phyloP scores from a whole-genome alignment of 2,797 vertebrate species.

The Coranthus polyacanthus region DNA sequence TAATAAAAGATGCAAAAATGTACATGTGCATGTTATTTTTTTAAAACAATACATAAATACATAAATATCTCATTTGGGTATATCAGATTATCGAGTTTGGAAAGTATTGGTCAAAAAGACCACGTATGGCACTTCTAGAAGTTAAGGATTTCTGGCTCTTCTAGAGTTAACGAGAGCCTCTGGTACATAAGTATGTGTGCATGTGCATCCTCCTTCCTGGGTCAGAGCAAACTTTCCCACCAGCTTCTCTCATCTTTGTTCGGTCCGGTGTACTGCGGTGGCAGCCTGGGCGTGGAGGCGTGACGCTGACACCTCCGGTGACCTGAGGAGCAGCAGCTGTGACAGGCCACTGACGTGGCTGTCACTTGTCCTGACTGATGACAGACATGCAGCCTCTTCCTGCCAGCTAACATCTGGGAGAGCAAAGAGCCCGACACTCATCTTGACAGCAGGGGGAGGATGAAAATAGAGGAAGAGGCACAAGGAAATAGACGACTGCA shows the following conservation, averaged over 20 bases:
- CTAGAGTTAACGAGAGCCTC: not conserved
- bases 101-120: no score
- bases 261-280: not conserved
- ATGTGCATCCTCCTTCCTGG: not conserved
- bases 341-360: slow-evolving; percentile 70
- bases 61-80: no score
- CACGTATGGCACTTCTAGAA: no score
- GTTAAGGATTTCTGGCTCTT: no score
- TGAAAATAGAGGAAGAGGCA: slow-evolving; percentile 18
- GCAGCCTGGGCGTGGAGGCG: slow-evolving; percentile 7
- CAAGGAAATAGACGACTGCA: slow-evolving; percentile 15
- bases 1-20: no score
- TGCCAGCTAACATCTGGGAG: slow-evolving; percentile 73
- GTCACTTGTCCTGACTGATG: slow-evolving; percentile 78
- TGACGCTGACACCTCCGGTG: slow-evolving; percentile 50
- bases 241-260: not conserved
- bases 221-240: not conserved
- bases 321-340: slow-evolving; percentile 74
- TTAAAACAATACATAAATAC: no score
- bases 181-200: not conserved
- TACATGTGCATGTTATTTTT: no score
- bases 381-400: slow-evolving; percentile 68
- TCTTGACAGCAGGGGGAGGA: slow-evolving; percentile 49
- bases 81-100: no score
- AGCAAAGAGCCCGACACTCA: slow-evolving; percentile 60